A percentile compares a stretch with the other conserved stretches of the same genome.
Evolutionary conservation across 2,888 invertebrate species (phyloP).

Genomic region (Patella caerulea): DNA sequence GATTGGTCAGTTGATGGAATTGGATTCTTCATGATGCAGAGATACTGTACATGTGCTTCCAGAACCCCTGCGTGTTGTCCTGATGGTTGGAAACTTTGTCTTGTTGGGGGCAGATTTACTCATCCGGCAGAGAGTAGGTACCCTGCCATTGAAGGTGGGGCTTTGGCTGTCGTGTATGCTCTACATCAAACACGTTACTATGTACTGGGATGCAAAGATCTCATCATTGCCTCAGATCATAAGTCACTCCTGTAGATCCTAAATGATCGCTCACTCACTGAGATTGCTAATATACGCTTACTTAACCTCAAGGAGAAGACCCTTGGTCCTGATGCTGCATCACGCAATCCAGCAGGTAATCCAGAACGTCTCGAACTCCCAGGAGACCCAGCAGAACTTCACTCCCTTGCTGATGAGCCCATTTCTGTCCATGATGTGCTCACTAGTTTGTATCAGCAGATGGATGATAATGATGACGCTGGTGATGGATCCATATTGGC

Average conservation of each 20-base stretch:
- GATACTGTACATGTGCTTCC: conserved; percentile 34
- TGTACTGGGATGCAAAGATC: conserved; percentile 33
- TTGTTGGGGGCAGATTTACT: conserved; percentile 44
- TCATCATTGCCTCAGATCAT: conserved; percentile 34
- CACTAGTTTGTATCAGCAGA: conserved; percentile 12
- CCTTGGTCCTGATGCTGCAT: conserved; percentile 34
- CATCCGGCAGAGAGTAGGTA: conserved; percentile 35
- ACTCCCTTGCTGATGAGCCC: neutral
- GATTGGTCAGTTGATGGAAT: conserved; percentile 42
- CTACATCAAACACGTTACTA: conserved; percentile 31
- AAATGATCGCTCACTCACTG: conserved; percentile 34
- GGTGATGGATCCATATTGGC: conserved; percentile 29
- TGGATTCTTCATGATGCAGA: conserved; percentile 41
- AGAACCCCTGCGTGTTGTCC: conserved; percentile 36
- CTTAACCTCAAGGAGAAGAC: conserved; percentile 35
- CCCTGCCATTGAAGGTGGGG: too few species aligned
- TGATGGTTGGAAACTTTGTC: conserved; percentile 37
- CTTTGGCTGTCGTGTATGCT: conserved; percentile 31
- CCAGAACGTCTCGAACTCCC: conserved; percentile 27
- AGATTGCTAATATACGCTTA: conserved; percentile 33
- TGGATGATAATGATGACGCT: conserved; percentile 12
- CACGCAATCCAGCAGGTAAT: conserved; percentile 25
- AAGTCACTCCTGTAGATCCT: conserved; percentile 38
- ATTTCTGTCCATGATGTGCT: neutral
- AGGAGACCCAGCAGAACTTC: conserved; percentile 15